Evolutionary conservation across 2,113 vertebrate species (phyloP), one percentile per base, ranked within the genome.

Genomic region (Odobenus rosmarus): DNA sequence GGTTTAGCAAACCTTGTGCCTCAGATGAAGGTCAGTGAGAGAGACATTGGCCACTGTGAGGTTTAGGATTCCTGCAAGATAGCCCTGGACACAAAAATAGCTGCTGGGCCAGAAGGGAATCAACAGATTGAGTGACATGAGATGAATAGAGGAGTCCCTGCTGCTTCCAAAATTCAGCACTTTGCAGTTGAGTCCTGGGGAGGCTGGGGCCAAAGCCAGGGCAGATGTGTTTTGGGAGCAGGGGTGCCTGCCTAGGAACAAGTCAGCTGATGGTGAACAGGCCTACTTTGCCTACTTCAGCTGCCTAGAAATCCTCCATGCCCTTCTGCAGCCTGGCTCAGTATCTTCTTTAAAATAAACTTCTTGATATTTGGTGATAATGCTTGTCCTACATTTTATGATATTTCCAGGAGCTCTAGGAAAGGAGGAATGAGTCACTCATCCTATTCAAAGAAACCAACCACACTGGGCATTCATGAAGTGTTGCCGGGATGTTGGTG

Each of bases 401-500:
- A 33, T 49, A 94, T 77, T 82, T 92, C 91, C 72, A 84, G 39
- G 76, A 96, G 87, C 36, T 87, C 81, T 79, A 94, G 71, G 90
- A 90, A 97, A 92, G 33, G 33, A 93, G 55, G 81, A 77, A 67
- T 94, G 95, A 95, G 91, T 97, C 93, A 94, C 53, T 91, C 95
- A 81, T 90, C 83, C 36, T 74, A 93, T 97, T 95, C 88, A 64
- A 97, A 81, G 96, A 95, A 94, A 76, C 72, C 31, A 51, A 13
- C 46, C 46, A 39, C 85, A n/a, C 49, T 91, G 82, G 71, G 74
- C 88, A 90, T 69, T 82, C 64, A 12, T 6, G 59, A 90, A 93
- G 49, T 26, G 21, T 16, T n/a, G 53, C 76, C 49, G 55, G 33
- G 69, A 46, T 42, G 2, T 53, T 55, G n/a, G 53, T n/a, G 16